Percentiles rank a stretch among this genome's conserved stretches.
Evolutionary conservation across 2,888 invertebrate genomes (phyloP).

Genomic region (Harpalus rufipes): DNA sequence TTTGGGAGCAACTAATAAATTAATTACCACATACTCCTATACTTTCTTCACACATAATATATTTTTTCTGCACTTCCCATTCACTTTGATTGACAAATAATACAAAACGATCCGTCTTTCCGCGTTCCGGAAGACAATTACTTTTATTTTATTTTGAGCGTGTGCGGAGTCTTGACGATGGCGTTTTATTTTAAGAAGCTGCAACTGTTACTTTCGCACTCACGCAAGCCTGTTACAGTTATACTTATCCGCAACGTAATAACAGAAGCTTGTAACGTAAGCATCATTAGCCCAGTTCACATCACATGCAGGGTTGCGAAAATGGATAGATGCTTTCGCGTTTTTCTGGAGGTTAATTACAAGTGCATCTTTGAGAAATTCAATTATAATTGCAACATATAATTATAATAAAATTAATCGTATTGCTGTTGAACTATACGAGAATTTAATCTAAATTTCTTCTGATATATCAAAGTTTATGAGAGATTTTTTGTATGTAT

Average conservation of each 20-base stretch:
- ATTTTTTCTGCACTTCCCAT: background rate
- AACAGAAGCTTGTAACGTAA: background rate
- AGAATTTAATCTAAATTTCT: no score
- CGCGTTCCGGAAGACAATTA: background rate
- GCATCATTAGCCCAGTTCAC: background rate
- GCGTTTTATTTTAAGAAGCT: no score
- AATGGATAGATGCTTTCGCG: background rate
- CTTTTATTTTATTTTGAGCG: background rate
- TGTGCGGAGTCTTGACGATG: background rate
- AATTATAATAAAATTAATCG: no score
- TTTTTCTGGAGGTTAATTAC: no score
- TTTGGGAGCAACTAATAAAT: no score
- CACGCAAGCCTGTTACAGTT: slow-evolving; percentile 1
- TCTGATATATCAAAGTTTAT: no score
- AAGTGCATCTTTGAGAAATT: no score
- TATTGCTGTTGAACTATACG: no score
- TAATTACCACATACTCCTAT: background rate
- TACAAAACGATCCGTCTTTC: background rate
- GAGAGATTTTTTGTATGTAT: no score
- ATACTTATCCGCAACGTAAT: background rate
- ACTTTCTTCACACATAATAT: background rate
- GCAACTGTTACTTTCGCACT: background rate
- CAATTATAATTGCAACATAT: no score
- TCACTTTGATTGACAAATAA: slow-evolving; percentile 6
- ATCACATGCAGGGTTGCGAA: background rate